Percentiles rank a stretch among this genome's conserved stretches.
phyloP scores from a whole-genome alignment of 1,140 invertebrate genomes.

The Aphaenogaster rudis region DNA sequence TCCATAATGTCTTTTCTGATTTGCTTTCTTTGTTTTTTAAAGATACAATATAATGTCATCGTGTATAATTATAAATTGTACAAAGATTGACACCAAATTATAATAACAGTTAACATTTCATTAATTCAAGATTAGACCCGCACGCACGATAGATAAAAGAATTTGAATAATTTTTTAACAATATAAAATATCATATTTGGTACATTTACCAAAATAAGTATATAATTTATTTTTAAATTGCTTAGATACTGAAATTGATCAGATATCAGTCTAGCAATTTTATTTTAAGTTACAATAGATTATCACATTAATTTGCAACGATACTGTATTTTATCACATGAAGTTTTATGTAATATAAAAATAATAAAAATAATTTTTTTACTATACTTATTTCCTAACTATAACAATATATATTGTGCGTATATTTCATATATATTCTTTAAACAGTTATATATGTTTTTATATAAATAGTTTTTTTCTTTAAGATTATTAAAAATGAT shows the following conservation, averaged over 20 bases:
- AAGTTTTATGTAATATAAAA: background rate
- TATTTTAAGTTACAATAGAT: constrained; percentile 37
- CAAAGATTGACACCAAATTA: background rate
- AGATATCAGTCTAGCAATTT: background rate
- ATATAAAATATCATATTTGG: background rate
- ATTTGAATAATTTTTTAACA: constrained; percentile 1
- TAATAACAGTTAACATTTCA: background rate
- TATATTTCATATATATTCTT: background rate
- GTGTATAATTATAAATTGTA: background rate
- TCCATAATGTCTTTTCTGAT: background rate
- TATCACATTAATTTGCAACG: constrained; percentile 25
- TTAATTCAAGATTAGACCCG: too few species aligned
- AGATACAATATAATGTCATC: background rate
- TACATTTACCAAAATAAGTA: constrained; percentile 19
- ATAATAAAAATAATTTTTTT: constrained; percentile 37
- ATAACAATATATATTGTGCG: background rate
- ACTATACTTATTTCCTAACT: background rate
- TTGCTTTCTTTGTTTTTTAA: background rate
- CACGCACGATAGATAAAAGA: background rate
- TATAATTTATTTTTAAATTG: background rate
- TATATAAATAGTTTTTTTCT: constrained; percentile 15
- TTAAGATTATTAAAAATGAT: constrained; percentile 13
- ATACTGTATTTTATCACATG: constrained; percentile 25
- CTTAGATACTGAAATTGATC: background rate
- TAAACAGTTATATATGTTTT: background rate